Conservation (phyloP, 2,888 invertebrate species). For the Drosophila affinis region DNA sequence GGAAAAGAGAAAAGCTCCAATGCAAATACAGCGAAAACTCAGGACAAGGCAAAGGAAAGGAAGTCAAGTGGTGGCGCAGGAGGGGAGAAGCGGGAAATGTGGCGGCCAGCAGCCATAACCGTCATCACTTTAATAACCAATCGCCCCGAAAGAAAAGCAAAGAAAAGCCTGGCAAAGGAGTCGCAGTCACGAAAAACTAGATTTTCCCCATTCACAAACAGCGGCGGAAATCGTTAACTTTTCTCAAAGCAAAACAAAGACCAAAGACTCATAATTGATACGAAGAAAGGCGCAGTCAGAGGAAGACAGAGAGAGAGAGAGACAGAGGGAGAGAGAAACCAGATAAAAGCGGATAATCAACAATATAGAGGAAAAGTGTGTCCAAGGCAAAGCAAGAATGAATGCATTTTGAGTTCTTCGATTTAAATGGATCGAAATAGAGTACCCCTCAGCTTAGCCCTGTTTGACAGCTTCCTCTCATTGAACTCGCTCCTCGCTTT, state of each 20-base stretch:
- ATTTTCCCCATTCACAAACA: conserved; percentile 49
- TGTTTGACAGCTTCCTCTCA: no score
- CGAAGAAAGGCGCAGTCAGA: conserved; percentile 32
- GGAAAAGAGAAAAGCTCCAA: conserved; percentile 18
- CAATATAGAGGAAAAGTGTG: conserved; percentile 29
- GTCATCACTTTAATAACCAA: conserved; percentile 61
- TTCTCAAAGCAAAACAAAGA: conserved; percentile 17
- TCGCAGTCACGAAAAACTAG: conserved; percentile 53
- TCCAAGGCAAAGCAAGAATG: background rate
- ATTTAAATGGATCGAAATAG: no score
- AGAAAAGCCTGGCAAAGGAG: conserved; percentile 28
- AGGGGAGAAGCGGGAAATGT: conserved; percentile 4
- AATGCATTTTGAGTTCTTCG: no score
- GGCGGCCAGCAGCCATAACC: conserved; percentile 10
- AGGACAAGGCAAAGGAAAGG: background rate
- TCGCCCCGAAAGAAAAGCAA: conserved; percentile 4
- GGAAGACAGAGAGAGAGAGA: background rate
- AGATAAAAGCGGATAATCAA: conserved; percentile 35
- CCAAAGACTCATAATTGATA: conserved; percentile 41
- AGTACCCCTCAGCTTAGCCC: no score
- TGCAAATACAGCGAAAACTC: conserved; percentile 20
- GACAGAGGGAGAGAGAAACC: conserved; percentile 10
- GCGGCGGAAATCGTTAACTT: conserved; percentile 67
- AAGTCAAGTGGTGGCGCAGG: no score
- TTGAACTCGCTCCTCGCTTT: no score